Conservation (phyloP, 37 sponge, comb jelly and placozoan genomes). For the Cliona cf. orientalis region DNA sequence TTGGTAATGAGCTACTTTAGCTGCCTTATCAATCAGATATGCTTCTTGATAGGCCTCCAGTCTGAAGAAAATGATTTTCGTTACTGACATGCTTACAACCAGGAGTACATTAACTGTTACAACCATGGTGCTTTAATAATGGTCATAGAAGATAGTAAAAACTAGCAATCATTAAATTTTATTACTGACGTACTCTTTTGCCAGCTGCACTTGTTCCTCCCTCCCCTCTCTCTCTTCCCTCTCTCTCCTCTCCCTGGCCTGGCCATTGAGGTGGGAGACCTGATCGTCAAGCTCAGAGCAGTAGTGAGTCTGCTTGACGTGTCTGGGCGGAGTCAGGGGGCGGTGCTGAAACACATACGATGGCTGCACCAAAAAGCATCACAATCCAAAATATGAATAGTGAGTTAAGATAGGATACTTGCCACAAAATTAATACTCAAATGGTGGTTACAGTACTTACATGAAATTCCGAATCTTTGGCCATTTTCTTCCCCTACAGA, state of each 20-base stretch:
- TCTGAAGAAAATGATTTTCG: too few relatives aligned
- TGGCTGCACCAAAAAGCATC: conserved; percentile 39
- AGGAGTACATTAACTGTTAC: not conserved
- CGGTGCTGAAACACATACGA: conserved; percentile 82
- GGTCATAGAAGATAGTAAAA: not conserved
- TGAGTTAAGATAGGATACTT: not conserved
- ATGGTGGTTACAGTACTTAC: conserved; percentile 12
- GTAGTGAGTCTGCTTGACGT: conserved; percentile 64
- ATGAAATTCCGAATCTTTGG: conserved; percentile 24
- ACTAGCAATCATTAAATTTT: not conserved
- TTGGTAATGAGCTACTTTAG: conserved; percentile 47
- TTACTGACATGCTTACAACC: too few relatives aligned
- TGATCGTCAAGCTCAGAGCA: conserved; percentile 74
- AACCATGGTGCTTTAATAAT: not conserved
- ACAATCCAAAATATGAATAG: too few relatives aligned
- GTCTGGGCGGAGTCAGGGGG: conserved; percentile 44
- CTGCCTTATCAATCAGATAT: conserved; percentile 19
- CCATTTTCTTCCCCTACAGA: too few relatives aligned
- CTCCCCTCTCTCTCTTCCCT: conserved; percentile 48
- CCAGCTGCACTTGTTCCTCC: conserved; percentile 60
- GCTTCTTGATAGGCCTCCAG: conserved; percentile 49
- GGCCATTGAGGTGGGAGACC: conserved; percentile 22
- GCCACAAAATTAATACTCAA: too few relatives aligned
- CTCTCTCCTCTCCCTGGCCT: conserved; percentile 31
- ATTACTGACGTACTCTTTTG: conserved; percentile 64